Conservation (phyloP, 35 echinoderm and acorn worm species). For the Heliocidaris tuberculata region DNA sequence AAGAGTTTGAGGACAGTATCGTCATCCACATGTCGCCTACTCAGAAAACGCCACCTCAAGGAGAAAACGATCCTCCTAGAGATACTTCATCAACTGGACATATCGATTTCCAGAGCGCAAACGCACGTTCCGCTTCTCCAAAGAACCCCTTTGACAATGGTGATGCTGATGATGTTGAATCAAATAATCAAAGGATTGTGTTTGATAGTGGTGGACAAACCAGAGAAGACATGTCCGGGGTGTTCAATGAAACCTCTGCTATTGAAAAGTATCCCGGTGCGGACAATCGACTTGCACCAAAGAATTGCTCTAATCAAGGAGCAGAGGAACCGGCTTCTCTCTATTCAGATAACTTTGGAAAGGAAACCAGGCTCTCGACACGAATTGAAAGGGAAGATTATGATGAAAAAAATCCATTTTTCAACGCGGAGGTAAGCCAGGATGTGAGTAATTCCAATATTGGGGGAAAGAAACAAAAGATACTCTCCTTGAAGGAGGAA, state of each 20-base stretch:
- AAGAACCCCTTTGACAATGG: not conserved
- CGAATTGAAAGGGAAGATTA: not conserved
- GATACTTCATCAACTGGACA: not conserved
- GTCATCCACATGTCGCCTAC: constrained; percentile 61
- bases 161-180: not conserved
- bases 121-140: not conserved
- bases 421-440: not conserved
- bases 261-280: not conserved
- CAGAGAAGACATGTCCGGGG: not conserved
- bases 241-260: not conserved
- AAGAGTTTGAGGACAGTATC: constrained; percentile 64
- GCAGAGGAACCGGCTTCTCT: not conserved
- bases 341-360: not conserved
- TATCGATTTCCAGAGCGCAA: not conserved
- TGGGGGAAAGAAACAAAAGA: not conserved
- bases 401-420: not conserved
- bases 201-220: not conserved
- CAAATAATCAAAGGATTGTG: not conserved
- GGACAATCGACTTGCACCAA: not conserved
- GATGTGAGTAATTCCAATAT: not conserved
- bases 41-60: not conserved
- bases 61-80: not conserved
- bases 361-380: not conserved
- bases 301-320: not conserved
- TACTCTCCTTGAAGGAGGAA: constrained; percentile 47